These are phyloP conservation scores for Alsophila aescularia DNA, from an alignment of 2,888 invertebrate genomes.

Conservation along the genomic window DNA sequence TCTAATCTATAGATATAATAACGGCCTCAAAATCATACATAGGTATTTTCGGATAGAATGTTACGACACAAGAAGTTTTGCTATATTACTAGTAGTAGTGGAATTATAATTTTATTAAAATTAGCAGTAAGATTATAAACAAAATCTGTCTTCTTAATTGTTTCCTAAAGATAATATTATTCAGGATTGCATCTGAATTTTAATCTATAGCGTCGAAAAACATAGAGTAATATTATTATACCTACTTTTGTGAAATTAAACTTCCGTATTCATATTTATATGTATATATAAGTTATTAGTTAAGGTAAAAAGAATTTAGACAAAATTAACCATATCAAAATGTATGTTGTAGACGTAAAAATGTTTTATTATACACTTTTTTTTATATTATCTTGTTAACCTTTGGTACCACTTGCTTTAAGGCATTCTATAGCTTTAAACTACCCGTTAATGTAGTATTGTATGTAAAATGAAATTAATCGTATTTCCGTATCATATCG, in stretches of 20 bases:
- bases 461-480: slow-evolving; percentile 25
- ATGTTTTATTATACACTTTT: background rate
- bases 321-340: slow-evolving; percentile 37
- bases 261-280: slow-evolving; percentile 11
- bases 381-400: slow-evolving; percentile 5
- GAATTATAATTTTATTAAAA: background rate
- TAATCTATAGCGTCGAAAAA: background rate
- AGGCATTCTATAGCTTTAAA: slow-evolving; percentile 29
- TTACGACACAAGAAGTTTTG: slow-evolving; percentile 43
- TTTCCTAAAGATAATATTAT: background rate
- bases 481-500: slow-evolving; percentile 44
- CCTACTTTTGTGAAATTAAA: background rate
- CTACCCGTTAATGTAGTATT: slow-evolving; percentile 9
- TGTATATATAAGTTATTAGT: background rate
- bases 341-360: slow-evolving; percentile 4
- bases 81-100: slow-evolving; percentile 10
- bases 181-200: background rate
- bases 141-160: background rate
- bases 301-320: slow-evolving; percentile 34
- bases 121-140: background rate
- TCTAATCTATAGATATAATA: slow-evolving; percentile 44
- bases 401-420: slow-evolving; percentile 28
- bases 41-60: slow-evolving; percentile 78
- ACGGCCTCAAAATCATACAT: slow-evolving; percentile 63
- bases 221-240: background rate